phyloP scores from a whole-genome alignment of 2,888 invertebrate species.

The Priocnemis perturbator region DNA sequence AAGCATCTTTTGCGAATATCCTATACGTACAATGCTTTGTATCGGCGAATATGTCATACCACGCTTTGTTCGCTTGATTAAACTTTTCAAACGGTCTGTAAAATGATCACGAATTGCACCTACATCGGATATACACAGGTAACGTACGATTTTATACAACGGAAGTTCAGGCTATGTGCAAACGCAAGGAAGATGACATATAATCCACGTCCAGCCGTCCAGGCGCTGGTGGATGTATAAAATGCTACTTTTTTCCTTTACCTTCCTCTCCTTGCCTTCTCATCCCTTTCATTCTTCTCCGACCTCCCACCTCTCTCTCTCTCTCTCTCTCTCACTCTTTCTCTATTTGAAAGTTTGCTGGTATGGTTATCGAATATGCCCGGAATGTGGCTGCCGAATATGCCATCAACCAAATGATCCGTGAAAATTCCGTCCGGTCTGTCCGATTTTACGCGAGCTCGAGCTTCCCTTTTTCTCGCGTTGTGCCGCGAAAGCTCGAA shows the following conservation, averaged over 20 bases:
- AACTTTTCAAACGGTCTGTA: slow-evolving; percentile 29
- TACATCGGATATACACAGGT: slow-evolving; percentile 17
- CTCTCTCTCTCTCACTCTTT: slow-evolving; percentile 7
- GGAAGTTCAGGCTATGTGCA: background rate
- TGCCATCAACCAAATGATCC: slow-evolving; percentile 69
- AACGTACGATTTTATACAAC: background rate
- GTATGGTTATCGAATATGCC: slow-evolving; percentile 64
- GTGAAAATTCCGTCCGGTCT: slow-evolving; percentile 64
- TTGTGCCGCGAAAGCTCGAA: background rate
- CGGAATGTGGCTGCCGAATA: slow-evolving; percentile 63
- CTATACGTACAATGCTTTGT: slow-evolving; percentile 5
- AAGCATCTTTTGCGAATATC: too few relatives aligned
- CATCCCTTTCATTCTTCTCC: slow-evolving; percentile 4
- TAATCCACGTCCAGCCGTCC: too few relatives aligned
- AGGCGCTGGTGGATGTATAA: too few relatives aligned
- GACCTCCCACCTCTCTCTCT: slow-evolving; percentile 4
- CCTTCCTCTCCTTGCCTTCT: background rate
- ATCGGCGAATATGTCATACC: slow-evolving; percentile 24
- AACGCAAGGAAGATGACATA: background rate
- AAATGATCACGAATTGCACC: slow-evolving; percentile 29
- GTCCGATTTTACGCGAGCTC: slow-evolving; percentile 58
- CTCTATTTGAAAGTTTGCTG: slow-evolving; percentile 20
- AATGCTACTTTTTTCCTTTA: background rate
- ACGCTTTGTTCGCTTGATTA: slow-evolving; percentile 25
- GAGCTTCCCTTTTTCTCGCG: slow-evolving; percentile 35